phyloP scores from a whole-genome alignment of 1,140 invertebrate species.

The Aphelinus atriplicis region DNA sequence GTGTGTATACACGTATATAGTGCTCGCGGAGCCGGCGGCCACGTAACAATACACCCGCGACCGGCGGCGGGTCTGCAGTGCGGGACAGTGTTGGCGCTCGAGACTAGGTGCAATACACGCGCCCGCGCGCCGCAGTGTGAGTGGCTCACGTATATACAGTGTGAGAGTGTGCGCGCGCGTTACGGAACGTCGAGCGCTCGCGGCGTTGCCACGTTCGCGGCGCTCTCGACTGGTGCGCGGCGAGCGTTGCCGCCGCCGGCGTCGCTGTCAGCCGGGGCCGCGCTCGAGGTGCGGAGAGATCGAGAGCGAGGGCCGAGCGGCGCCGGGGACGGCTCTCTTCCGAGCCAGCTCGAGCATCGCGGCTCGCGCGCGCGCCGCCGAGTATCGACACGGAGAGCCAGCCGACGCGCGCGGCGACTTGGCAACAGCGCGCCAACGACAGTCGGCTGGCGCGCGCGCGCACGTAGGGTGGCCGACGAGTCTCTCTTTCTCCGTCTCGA shows the following conservation, averaged over 20 bases:
- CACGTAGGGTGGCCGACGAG: not conserved
- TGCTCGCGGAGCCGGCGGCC: too few species aligned
- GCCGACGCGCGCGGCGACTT: conserved; percentile 31
- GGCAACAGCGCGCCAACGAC: conserved; percentile 54
- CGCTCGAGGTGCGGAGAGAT: not conserved
- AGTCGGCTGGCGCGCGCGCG: conserved; percentile 1
- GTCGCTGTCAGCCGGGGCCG: not conserved
- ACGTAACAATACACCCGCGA: too few species aligned
- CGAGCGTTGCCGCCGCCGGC: too few species aligned
- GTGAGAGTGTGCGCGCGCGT: conserved; percentile 23
- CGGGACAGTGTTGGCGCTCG: not conserved
- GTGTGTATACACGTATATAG: too few species aligned
- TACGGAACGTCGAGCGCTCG: conserved; percentile 50
- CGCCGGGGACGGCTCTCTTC: not conserved
- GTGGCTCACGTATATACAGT: too few species aligned
- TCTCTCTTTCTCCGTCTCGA: too few species aligned
- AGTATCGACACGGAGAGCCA: conserved; percentile 39
- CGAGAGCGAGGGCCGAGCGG: not conserved
- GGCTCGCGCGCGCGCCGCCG: not conserved
- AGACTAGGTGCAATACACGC: conserved; percentile 29
- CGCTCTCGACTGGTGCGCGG: conserved; percentile 24
- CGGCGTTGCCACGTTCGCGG: conserved; percentile 41
- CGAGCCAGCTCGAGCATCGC: too few species aligned
- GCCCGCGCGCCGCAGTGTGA: not conserved
- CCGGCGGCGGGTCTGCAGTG: too few species aligned